Percentiles rank a stretch among this genome's conserved stretches.
Conservation (phyloP, 2,113 vertebrate genomes). For the Puntigrus tetrazona region DNA sequence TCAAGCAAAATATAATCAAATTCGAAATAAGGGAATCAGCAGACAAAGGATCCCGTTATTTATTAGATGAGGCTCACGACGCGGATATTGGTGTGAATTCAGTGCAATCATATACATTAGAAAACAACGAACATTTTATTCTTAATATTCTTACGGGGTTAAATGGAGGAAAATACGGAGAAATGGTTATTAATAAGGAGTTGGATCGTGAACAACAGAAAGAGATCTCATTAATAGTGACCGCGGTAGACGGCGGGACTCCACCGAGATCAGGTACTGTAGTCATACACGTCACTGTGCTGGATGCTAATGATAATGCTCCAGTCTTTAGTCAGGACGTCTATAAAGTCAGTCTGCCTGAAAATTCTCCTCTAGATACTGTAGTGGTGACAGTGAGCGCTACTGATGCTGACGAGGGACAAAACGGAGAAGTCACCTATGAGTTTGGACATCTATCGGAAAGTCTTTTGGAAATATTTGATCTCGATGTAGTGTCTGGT, state of each 20-base stretch:
- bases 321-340: too few relatives aligned
- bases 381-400: too few relatives aligned
- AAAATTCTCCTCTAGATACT: too few relatives aligned
- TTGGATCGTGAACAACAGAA: too few relatives aligned
- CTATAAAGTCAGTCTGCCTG: too few relatives aligned
- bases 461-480: slow-evolving; percentile 54
- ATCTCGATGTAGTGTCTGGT: slow-evolving; percentile 52
- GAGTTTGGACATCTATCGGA: slow-evolving; percentile 60
- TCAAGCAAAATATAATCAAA: slow-evolving; percentile 54
- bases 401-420: slow-evolving; percentile 37
- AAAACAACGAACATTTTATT: not conserved
- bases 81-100: slow-evolving; percentile 58
- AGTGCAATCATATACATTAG: not conserved
- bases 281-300: too few relatives aligned
- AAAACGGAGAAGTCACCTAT: slow-evolving; percentile 61
- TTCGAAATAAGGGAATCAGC: slow-evolving; percentile 68
- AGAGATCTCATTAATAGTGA: too few relatives aligned
- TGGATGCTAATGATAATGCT: too few relatives aligned
- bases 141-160: not conserved
- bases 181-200: not conserved
- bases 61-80: slow-evolving; percentile 64
- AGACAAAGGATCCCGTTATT: too few relatives aligned
- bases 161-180: not conserved
- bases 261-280: too few relatives aligned
- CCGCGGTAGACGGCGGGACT: too few relatives aligned